Evolutionary conservation across 2,113 vertebrate species (phyloP).

Genomic region (Dunckerocampus dactyliophorus): DNA sequence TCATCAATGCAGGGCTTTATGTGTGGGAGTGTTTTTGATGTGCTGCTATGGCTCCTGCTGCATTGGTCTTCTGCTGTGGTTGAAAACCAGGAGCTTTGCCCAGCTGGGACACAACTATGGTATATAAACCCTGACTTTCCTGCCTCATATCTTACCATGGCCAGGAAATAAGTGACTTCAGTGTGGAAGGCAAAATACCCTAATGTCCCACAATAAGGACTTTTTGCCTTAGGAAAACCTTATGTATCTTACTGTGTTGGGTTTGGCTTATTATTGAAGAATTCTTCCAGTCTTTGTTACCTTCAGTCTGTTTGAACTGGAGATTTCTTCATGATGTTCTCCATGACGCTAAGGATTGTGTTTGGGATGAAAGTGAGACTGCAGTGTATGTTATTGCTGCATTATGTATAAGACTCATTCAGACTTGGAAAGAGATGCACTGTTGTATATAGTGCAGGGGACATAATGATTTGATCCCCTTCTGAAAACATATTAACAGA

Average conservation of each 20-base stretch:
- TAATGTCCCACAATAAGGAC: background rate
- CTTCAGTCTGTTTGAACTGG: conserved; percentile 17
- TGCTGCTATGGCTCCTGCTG: conserved; percentile 37
- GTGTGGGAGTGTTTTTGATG: conserved; percentile 63
- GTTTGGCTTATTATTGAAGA: conserved; percentile 33
- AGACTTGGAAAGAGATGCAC: too few species aligned
- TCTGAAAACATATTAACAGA: too few species aligned
- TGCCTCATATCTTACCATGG: conserved; percentile 30
- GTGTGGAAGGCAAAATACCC: background rate
- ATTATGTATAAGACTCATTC: too few species aligned
- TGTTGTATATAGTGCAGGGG: too few species aligned
- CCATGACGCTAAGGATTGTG: conserved; percentile 18
- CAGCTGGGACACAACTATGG: conserved; percentile 55
- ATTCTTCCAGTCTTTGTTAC: conserved; percentile 5
- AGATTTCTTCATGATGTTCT: conserved; percentile 22
- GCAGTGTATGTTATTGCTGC: too few species aligned
- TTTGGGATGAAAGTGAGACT: conserved; percentile 39
- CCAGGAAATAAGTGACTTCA: conserved; percentile 9
- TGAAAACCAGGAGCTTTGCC: conserved; percentile 59
- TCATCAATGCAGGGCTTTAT: conserved; percentile 70
- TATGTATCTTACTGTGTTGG: conserved; percentile 17
- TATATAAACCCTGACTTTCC: conserved; percentile 39
- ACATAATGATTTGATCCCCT: too few species aligned
- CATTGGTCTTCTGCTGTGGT: conserved; percentile 41
- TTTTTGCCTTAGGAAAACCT: conserved; percentile 22